These are phyloP conservation scores for Tachysurus vachellii DNA, from an alignment of 2,113 vertebrate species.

Conservation along the genomic window DNA sequence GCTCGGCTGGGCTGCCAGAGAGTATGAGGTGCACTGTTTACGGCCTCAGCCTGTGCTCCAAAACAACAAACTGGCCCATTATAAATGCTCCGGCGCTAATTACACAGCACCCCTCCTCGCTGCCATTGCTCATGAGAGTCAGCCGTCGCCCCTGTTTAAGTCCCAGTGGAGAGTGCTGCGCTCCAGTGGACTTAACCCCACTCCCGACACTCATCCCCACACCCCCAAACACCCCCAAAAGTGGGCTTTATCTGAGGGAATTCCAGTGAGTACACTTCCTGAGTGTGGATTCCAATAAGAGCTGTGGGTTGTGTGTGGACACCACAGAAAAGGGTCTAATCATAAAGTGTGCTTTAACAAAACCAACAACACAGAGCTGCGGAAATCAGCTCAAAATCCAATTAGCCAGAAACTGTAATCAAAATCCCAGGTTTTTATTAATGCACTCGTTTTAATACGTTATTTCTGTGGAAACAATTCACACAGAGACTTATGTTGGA, in stretches of 20 bases:
- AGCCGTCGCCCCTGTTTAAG: slow-evolving; percentile 53
- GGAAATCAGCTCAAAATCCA: neutral
- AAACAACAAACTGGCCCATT: slow-evolving; percentile 73
- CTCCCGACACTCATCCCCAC: slow-evolving; percentile 20
- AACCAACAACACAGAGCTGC: neutral
- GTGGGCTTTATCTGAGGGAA: slow-evolving; percentile 25
- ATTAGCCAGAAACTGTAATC: neutral
- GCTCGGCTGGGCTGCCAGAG: slow-evolving; percentile 32
- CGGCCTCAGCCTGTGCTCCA: slow-evolving; percentile 59
- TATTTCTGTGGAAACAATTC: neutral
- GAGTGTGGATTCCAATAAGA: neutral
- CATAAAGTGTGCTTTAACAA: neutral
- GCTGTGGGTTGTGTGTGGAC: neutral
- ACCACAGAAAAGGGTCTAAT: neutral
- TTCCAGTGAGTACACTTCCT: slow-evolving; percentile 12
- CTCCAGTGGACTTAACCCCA: slow-evolving; percentile 60
- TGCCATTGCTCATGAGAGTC: slow-evolving; percentile 64
- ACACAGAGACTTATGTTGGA: neutral
- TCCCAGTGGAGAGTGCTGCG: slow-evolving; percentile 61
- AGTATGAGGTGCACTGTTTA: slow-evolving; percentile 66
- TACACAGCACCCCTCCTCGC: slow-evolving; percentile 53
- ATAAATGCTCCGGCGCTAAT: slow-evolving; percentile 68
- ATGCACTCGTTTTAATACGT: neutral
- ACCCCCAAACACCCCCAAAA: slow-evolving; percentile 16
- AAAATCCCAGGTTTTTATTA: neutral